phyloP scores from a whole-genome alignment of 92 coral and sea anemone species.

The Epizoanthus illoricatus region DNA sequence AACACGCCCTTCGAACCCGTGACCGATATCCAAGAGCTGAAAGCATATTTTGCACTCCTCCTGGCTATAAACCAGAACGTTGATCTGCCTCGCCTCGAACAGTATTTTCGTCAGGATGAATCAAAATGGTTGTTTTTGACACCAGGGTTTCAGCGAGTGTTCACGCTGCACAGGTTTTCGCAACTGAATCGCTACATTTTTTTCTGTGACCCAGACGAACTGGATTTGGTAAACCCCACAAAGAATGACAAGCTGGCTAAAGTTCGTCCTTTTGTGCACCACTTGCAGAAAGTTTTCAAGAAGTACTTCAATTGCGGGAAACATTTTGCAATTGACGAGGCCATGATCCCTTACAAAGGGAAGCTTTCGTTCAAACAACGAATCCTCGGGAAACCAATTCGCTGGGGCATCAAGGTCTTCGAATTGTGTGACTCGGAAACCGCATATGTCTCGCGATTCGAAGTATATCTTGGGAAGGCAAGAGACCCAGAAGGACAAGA shows the following conservation, averaged over 20 bases:
- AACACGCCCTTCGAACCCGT: too few species aligned
- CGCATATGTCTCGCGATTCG: constrained; percentile 33
- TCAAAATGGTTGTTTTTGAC: constrained; percentile 45
- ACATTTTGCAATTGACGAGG: constrained; percentile 49
- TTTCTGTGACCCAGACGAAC: constrained; percentile 47
- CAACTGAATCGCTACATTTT: constrained; percentile 51
- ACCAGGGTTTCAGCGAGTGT: constrained; percentile 50
- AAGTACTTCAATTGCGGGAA: constrained; percentile 44
- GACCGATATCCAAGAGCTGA: too few species aligned
- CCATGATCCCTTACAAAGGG: constrained; percentile 53
- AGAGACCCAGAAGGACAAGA: constrained; percentile 37
- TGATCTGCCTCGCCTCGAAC: constrained; percentile 24
- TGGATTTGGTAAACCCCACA: neutral
- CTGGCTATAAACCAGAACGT: constrained; percentile 39
- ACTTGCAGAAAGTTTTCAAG: constrained; percentile 31
- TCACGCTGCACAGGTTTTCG: constrained; percentile 36
- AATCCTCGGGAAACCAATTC: constrained; percentile 47
- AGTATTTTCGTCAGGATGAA: constrained; percentile 44
- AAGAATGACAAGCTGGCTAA: constrained; percentile 29
- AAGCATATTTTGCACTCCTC: constrained; percentile 27
- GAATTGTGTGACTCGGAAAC: constrained; percentile 43
- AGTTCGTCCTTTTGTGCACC: constrained; percentile 36
- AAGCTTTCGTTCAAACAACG: constrained; percentile 45
- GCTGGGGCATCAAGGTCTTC: constrained; percentile 53
- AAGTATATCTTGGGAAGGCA: constrained; percentile 50